phyloP scores from a whole-genome alignment of 2,888 invertebrate species.

The Andrena fulva region DNA sequence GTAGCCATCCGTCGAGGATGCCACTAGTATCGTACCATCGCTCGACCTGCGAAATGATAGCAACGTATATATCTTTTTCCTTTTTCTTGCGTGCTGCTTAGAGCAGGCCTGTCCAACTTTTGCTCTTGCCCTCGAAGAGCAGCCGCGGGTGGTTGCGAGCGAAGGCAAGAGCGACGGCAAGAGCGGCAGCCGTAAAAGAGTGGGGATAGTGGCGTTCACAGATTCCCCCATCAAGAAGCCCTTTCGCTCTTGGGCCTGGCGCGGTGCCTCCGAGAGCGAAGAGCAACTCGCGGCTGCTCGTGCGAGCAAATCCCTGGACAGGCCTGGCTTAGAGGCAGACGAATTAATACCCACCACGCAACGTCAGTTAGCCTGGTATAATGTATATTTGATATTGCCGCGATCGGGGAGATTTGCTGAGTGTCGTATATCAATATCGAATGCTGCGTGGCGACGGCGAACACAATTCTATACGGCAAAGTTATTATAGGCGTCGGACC shows the following conservation, averaged over 20 bases:
- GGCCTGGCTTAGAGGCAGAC: constrained; percentile 17
- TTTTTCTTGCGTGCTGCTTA: background rate
- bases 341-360: constrained; percentile 88
- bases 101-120: no score
- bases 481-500: constrained; percentile 87
- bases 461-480: constrained; percentile 92
- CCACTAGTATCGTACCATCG: constrained; percentile 91
- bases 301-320: no score
- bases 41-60: constrained; percentile 86
- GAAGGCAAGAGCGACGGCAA: no score
- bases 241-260: no score
- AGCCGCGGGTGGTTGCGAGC: no score
- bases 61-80: background rate
- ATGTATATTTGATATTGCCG: constrained; percentile 93
- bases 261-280: no score
- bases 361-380: constrained; percentile 95
- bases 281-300: no score
- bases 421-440: constrained; percentile 95
- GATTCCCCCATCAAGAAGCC: no score
- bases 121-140: no score
- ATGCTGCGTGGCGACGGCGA: constrained; percentile 96
- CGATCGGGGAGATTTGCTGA: constrained; percentile 93
- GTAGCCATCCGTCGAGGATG: constrained; percentile 96
- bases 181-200: no score
- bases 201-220: no score